Evolutionary conservation across 1,140 invertebrate genomes (phyloP).

Genomic region (Portunus trituberculatus): DNA sequence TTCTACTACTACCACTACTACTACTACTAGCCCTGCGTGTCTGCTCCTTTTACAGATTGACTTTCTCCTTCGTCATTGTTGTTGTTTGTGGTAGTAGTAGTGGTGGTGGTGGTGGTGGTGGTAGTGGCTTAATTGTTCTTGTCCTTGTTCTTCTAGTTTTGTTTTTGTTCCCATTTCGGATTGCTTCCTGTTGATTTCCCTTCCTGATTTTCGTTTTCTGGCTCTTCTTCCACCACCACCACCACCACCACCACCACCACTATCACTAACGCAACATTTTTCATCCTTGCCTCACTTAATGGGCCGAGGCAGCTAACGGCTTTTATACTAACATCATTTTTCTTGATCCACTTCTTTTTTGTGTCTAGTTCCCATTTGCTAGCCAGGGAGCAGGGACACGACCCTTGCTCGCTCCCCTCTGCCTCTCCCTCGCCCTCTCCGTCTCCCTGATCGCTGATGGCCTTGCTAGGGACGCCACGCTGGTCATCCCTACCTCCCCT

Average conservation of each 20-base stretch:
- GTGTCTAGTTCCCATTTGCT: neutral
- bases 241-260: neutral
- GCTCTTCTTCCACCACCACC: neutral
- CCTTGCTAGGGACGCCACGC: neutral
- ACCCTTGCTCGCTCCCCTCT: neutral
- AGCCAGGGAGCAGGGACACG: neutral
- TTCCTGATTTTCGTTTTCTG: no score
- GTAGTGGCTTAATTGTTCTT: no score
- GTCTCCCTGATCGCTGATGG: neutral
- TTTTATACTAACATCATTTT: constrained; percentile 16
- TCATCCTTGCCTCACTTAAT: neutral
- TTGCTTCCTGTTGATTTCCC: no score
- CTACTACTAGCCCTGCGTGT: no score
- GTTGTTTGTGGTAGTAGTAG: no score
- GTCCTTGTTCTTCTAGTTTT: no score
- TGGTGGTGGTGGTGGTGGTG: no score
- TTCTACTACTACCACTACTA: no score
- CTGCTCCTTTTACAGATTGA: no score
- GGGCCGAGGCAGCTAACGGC: neutral
- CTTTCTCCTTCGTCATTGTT: no score
- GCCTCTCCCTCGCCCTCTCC: neutral
- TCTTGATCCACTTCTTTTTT: neutral
- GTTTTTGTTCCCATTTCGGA: no score
- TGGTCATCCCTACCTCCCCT: neutral
- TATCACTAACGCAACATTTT: neutral